These are phyloP conservation scores for Thamnophis elegans DNA, from an alignment of 2,797 vertebrate genomes.

Conservation along the genomic window DNA sequence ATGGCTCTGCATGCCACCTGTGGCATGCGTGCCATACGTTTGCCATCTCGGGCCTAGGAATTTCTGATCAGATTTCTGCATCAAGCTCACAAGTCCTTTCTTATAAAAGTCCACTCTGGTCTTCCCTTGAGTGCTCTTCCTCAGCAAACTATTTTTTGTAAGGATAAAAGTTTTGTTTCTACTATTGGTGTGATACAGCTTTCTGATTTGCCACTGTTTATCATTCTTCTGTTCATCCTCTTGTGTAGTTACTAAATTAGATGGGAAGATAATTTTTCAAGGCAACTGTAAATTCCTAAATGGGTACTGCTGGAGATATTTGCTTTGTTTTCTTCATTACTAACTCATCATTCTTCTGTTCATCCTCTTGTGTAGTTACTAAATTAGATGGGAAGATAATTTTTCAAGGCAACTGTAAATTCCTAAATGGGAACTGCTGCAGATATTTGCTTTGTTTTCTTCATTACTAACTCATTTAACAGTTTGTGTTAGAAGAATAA, in stretches of 20 bases:
- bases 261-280: neutral
- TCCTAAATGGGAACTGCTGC: slow-evolving; percentile 53
- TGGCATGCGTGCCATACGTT: too few species aligned
- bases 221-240: neutral
- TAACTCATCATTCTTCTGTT: slow-evolving; percentile 4
- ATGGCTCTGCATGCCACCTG: too few species aligned
- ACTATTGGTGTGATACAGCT: neutral
- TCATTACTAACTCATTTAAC: slow-evolving; percentile 10
- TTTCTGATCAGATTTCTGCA: neutral
- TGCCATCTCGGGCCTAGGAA: neutral
- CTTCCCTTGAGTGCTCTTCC: neutral
- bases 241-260: neutral
- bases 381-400: neutral
- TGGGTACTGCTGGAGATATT: slow-evolving; percentile 43
- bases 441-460: slow-evolving; percentile 29
- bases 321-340: slow-evolving; percentile 16
- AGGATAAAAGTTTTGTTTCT: neutral
- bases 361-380: neutral
- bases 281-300: slow-evolving; percentile 44
- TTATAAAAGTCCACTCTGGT: neutral
- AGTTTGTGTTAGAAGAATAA: slow-evolving; percentile 13
- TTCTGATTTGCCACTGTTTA: neutral
- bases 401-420: neutral
- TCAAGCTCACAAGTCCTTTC: neutral
- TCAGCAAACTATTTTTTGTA: neutral